phyloP scores from a whole-genome alignment of 37 sponge, comb jelly and placozoan genomes.

The Mnemiopsis leidyi region DNA sequence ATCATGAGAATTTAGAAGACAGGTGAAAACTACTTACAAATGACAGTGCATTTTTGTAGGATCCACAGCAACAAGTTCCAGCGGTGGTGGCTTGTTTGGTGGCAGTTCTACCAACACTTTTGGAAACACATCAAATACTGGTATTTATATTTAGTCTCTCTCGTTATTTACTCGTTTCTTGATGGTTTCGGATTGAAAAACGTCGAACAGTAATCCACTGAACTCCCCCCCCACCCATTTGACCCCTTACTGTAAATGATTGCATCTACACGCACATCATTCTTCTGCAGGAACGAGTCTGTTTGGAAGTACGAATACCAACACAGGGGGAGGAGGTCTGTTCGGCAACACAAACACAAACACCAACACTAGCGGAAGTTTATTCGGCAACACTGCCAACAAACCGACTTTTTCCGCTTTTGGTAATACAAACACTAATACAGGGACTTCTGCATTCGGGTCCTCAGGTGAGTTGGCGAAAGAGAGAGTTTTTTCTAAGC shows the following conservation, averaged over 20 bases:
- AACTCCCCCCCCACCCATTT: no score
- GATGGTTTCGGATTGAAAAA: no score
- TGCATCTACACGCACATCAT: no score
- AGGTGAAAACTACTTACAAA: no score
- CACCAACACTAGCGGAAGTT: background rate
- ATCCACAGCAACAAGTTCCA: conserved; percentile 10
- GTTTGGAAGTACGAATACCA: conserved; percentile 24
- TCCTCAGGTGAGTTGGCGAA: background rate
- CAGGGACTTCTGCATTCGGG: background rate
- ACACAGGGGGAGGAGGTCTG: background rate
- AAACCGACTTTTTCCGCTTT: background rate
- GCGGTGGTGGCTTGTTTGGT: conserved; percentile 24
- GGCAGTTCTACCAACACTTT: conserved; percentile 28
- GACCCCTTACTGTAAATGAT: no score
- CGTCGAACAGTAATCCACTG: no score
- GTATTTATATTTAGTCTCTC: no score
- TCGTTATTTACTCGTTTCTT: no score
- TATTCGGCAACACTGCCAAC: conserved; percentile 19
- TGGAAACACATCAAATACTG: conserved; percentile 19
- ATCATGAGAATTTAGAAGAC: no score
- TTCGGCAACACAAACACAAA: conserved; percentile 45
- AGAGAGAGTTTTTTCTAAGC: no score
- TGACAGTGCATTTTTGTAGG: no score
- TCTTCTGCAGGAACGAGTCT: conserved; percentile 21
- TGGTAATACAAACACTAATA: background rate